Evolutionary conservation across 2,113 vertebrate genomes (phyloP).

Genomic region (Cavia aperea): DNA sequence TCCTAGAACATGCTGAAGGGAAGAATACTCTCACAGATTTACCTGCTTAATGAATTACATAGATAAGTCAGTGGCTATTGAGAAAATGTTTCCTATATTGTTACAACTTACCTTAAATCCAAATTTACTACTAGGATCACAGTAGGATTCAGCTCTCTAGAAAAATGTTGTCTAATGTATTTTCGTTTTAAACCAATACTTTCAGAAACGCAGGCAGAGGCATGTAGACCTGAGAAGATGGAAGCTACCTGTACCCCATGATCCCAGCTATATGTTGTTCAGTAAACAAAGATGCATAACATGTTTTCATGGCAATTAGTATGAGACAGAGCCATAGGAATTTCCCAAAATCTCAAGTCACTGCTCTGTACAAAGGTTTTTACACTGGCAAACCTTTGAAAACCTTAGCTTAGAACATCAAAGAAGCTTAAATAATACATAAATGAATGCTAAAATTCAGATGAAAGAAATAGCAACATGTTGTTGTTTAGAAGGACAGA

Average conservation of each 20-base stretch:
- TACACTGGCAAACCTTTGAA: not conserved
- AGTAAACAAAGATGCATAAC: not conserved
- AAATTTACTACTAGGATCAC: not conserved
- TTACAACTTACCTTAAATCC: not conserved
- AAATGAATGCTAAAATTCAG: not conserved
- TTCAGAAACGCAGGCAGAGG: not conserved
- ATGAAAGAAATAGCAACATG: not conserved
- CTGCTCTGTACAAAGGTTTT: not conserved
- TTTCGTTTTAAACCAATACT: not conserved
- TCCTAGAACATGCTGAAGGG: not conserved
- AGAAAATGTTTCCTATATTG: not conserved
- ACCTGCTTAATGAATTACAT: not conserved
- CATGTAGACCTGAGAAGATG: not conserved
- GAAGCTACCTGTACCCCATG: fast-evolving
- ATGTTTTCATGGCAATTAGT: not conserved
- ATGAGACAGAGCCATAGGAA: not conserved
- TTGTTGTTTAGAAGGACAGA: not conserved
- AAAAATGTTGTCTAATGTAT: not conserved
- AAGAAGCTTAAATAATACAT: not conserved
- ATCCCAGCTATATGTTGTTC: not conserved
- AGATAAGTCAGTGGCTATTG: not conserved
- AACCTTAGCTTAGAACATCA: not conserved
- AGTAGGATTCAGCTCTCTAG: not conserved
- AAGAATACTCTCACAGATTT: not conserved
- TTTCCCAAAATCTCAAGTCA: not conserved